Conservation (phyloP, 2,888 invertebrate species). For the Phortica magna region DNA sequence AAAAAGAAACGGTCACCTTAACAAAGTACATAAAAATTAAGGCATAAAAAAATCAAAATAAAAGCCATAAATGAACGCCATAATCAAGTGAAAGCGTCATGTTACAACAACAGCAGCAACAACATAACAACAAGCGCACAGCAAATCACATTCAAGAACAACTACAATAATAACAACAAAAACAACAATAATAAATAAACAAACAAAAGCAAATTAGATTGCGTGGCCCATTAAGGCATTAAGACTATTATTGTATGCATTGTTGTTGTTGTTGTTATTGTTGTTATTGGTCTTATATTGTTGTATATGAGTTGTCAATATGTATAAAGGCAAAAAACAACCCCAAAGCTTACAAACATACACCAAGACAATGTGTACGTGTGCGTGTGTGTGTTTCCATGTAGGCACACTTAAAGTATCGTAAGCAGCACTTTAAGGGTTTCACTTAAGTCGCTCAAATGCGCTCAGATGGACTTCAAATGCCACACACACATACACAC, state of each 20-base stretch:
- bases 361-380: conserved; percentile 20
- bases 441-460: conserved; percentile 62
- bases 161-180: neutral
- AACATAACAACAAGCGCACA: conserved; percentile 5
- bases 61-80: neutral
- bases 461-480: conserved; percentile 23
- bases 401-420: conserved; percentile 59
- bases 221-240: conserved; percentile 71
- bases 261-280: conserved; percentile 27
- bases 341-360: conserved; percentile 10
- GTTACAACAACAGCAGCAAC: neutral
- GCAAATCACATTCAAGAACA: conserved; percentile 1
- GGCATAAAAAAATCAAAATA: neutral
- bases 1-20: too few relatives aligned
- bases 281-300: conserved; percentile 36
- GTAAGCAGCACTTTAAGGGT: conserved; percentile 64
- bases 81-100: neutral
- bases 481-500: neutral
- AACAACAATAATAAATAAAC: conserved; percentile 40
- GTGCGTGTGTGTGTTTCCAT: conserved; percentile 37
- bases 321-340: neutral
- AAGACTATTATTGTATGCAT: conserved; percentile 60
- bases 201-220: conserved; percentile 71
- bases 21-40: neutral
- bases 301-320: conserved; percentile 9